Percentiles rank a stretch among this genome's conserved stretches.
Evolutionary conservation across 2,888 invertebrate genomes (phyloP).

Genomic region (Drosophila pseudotakahashii): DNA sequence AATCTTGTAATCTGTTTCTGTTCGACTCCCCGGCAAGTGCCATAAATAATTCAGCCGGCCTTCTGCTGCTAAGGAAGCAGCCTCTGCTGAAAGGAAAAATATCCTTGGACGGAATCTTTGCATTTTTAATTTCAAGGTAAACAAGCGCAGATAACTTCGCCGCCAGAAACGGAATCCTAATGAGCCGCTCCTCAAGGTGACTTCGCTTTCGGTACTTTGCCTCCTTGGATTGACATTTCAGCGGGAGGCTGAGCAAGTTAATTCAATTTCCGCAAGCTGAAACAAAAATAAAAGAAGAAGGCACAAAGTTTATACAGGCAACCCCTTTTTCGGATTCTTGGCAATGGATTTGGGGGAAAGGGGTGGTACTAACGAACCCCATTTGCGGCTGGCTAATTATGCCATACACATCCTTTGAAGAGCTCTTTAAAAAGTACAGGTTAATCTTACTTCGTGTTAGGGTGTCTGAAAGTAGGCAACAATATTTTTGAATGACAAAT

Average conservation of each 20-base stretch:
- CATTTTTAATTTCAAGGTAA: constrained; percentile 82
- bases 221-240: constrained; percentile 67
- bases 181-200: constrained; percentile 74
- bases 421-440: constrained; percentile 24
- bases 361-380: constrained; percentile 54
- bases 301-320: constrained; percentile 70
- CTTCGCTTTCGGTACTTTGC: constrained; percentile 5
- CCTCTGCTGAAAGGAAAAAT: constrained; percentile 11
- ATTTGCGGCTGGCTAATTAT: constrained; percentile 81
- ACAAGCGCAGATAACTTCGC: constrained; percentile 61
- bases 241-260: constrained; percentile 61
- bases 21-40: constrained; percentile 69
- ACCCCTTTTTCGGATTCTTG: too few relatives aligned
- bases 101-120: constrained; percentile 62
- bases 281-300: constrained; percentile 75
- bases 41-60: constrained; percentile 81
- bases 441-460: neutral
- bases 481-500: too few relatives aligned
- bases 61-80: constrained; percentile 15
- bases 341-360: neutral
- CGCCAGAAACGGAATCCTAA: constrained; percentile 73
- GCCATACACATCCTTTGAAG: constrained; percentile 49
- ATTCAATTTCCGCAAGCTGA: constrained; percentile 78
- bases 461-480: too few relatives aligned
- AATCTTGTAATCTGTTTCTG: constrained; percentile 83